Evolutionary conservation across 2,888 invertebrate species (phyloP).

Genomic region (Polyommatus iphigenia): DNA sequence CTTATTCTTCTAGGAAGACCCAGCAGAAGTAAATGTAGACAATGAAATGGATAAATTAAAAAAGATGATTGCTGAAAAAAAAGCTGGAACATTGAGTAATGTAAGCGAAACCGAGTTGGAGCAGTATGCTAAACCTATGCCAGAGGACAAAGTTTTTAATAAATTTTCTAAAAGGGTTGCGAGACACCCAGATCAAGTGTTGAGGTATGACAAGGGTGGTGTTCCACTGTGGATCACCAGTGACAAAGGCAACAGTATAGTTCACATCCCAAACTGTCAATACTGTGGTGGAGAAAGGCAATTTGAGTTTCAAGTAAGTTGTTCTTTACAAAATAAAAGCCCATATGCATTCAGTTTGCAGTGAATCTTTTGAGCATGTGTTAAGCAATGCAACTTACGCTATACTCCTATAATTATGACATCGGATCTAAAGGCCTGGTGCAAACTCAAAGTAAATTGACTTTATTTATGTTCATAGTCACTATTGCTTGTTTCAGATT

Average conservation of each 20-base stretch:
- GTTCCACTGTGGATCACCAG: conserved; percentile 91
- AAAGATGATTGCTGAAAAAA: conserved; percentile 76
- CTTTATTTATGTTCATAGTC: background rate
- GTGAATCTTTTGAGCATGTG: too few relatives aligned
- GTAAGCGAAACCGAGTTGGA: conserved; percentile 85
- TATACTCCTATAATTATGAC: too few relatives aligned
- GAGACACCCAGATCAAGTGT: conserved; percentile 88
- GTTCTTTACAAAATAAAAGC: background rate
- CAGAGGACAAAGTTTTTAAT: conserved; percentile 88
- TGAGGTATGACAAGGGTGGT: conserved; percentile 90
- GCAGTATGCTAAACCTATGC: conserved; percentile 79
- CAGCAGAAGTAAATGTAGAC: conserved; percentile 72
- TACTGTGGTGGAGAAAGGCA: conserved; percentile 87
- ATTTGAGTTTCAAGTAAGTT: conserved; percentile 92
- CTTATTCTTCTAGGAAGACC: conserved; percentile 53
- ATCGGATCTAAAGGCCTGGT: too few relatives aligned
- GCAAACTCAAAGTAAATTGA: too few relatives aligned
- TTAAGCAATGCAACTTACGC: too few relatives aligned
- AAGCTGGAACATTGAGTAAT: conserved; percentile 82
- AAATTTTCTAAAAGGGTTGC: conserved; percentile 87
- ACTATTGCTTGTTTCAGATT: conserved; percentile 75
- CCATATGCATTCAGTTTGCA: too few relatives aligned
- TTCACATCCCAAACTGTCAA: conserved; percentile 85
- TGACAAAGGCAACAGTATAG: conserved; percentile 62
- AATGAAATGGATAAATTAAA: conserved; percentile 66